Base-by-base conservation (phyloP, 2,797 vertebrate species). In the Trachurus trachurus region DNA sequence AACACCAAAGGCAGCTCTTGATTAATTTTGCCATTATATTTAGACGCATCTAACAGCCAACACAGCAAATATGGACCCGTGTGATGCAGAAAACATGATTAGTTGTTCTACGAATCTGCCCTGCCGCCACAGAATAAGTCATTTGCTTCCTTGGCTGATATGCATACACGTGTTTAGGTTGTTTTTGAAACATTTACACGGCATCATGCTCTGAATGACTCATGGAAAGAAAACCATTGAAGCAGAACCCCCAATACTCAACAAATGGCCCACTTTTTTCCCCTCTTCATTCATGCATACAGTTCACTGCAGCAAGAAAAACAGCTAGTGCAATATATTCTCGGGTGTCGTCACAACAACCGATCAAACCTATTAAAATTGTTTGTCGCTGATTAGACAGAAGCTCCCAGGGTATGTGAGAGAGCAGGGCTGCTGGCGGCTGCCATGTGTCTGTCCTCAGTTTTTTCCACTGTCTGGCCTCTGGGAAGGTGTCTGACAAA, bases 401-500 rank as follows among this genome's bases (percentile, higher is more conserved):
- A 45, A 45, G 65, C 82, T 83, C 78, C 50, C 31, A 7, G 47
- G 72, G 71, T 56, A 53, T 71, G 62, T 62, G 47, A 56, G 72
- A 60, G 74, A 80, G 70, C 68, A 57, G 50, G 7, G 65, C 21
- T 62, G 16, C 71, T 52, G 42, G 53, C 45, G 56, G 42, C 76
- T 69, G 47, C 64, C 57, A 15, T 76, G 78, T 82, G 49, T 84
- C 71, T 87, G 53, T 68, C 39, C 74, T 82, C 60, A 42, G 75
- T 85, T 88, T 72, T 88, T 94, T 93, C 93, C 93, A 92, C 86
- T 37, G 53, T 64, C 59, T 84, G 58, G 76, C 90, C 90, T 92
- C 80, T 83, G 92, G 91, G 88, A 92, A 80, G 69, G 58, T 58
- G 40, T 62, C 82, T 82, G 74, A 81, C 85, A 82, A 89, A 90